Evolutionary conservation across 2,797 vertebrate genomes (phyloP), one percentile per base, ranked within the genome.

Genomic region (Centroberyx gerrardi): DNA sequence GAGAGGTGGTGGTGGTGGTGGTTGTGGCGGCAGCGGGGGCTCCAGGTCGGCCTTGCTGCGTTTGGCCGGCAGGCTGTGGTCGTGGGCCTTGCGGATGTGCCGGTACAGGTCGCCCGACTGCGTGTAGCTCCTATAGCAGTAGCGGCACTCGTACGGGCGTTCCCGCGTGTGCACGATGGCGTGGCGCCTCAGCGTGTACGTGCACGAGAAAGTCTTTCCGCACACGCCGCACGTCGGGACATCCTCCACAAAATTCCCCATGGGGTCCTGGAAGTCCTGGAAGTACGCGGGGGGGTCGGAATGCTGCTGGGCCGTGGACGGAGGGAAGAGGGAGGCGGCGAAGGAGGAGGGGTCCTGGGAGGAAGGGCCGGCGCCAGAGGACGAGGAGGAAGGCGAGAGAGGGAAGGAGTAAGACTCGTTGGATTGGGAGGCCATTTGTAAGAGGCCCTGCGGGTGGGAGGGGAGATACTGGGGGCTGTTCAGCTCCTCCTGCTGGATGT

Each of bases 91-190:
- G 46, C 97, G 96, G 81, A 99, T 97, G 80, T 99, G 98, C 51
- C 98, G 94, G 82, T 98, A 99, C 46, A 99, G 92, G 92, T 98
- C 98, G 3, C 98, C 98, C 0, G 97, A 98, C 74, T 99, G 98
- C 0, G 98, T 98, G 92, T 99, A 99, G 90, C 97, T 98, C 52
- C 98, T 95, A 78, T 97, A 96, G 85, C 98, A 99, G 87, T 98
- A 98, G 70, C 96, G 97, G 68, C 98, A 98, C 87, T 98, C 97
- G 0, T 97, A 98, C 0, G 98, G 98, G 0, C 98, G 95, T 68
- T 98, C 97, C 0, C 97, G 95, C 0, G 98, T 99, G 88, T 99
- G 98, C 55, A 99, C 98, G 0, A 98, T 98, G 62, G 98, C 98
- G 0, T 99, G 98, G 14, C 98, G 96, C 70, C 97, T 90, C 3